phyloP scores from a whole-genome alignment of 2,888 invertebrate genomes.

The Tridacna gigas region DNA sequence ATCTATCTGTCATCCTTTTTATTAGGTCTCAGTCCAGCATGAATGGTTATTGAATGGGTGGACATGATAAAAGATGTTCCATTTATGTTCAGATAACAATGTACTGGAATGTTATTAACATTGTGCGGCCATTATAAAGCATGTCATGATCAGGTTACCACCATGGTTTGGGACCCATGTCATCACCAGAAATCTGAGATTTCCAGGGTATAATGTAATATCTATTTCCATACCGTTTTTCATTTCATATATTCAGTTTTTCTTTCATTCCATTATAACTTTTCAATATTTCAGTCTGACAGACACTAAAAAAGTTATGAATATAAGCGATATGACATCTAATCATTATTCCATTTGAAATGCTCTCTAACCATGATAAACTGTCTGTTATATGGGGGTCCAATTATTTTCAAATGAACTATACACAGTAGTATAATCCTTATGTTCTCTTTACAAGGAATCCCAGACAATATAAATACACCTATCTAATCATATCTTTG shows the following conservation, averaged over 20 bases:
- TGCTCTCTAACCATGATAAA: background rate
- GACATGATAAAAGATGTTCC: constrained; percentile 8
- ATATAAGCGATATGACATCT: background rate
- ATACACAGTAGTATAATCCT: background rate
- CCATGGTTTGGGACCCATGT: background rate
- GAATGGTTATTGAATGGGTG: constrained; percentile 19
- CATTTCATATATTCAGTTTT: background rate
- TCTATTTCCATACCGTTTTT: background rate
- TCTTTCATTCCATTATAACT: background rate
- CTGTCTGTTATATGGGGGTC: background rate
- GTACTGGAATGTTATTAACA: background rate
- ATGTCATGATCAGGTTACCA: constrained; percentile 2
- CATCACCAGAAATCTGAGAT: background rate
- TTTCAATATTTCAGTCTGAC: background rate
- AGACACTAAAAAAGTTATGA: background rate
- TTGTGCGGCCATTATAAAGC: background rate
- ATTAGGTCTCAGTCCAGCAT: background rate
- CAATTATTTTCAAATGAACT: background rate
- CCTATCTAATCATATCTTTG: background rate
- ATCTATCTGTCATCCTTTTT: background rate
- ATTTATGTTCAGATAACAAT: background rate
- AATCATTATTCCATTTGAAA: background rate
- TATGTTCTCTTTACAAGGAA: background rate
- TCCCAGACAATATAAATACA: background rate
- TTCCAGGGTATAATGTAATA: background rate